These are phyloP conservation scores for Hippopotamus amphibius DNA, from an alignment of 2,113 vertebrate genomes.

Conservation along the genomic window DNA sequence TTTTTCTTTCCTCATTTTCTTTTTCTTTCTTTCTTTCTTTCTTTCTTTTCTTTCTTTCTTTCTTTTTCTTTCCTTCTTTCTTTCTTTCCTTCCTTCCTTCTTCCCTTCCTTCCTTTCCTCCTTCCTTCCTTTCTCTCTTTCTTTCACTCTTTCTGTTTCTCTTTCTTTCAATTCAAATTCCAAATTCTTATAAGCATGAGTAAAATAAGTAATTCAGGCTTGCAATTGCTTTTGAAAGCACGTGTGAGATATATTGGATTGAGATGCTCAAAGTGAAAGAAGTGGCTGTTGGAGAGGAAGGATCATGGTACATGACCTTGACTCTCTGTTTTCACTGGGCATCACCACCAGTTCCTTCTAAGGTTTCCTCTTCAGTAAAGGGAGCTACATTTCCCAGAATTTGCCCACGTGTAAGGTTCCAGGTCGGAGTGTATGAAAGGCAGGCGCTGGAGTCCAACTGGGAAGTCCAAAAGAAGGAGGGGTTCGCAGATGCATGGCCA, in stretches of 20 bases:
- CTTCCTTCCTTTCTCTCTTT: not conserved
- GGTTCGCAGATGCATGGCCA: accelerated
- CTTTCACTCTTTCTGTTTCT: not conserved
- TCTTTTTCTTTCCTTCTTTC: no score
- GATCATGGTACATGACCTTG: not conserved
- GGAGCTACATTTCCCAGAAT: not conserved
- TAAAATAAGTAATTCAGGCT: not conserved
- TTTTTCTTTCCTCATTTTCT: not conserved
- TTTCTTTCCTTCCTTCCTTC: no score
- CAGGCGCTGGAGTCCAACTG: not conserved
- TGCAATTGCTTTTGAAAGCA: not conserved
- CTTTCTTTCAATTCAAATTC: not conserved
- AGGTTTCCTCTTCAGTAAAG: not conserved
- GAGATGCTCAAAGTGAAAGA: not conserved
- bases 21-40: not conserved
- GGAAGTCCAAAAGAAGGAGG: not conserved
- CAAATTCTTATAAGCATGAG: not conserved
- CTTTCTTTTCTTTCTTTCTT: no score
- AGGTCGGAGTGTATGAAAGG: not conserved
- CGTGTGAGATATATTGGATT: not conserved
- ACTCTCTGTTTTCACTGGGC: not conserved
- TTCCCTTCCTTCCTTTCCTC: no score
- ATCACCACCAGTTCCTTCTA: not conserved
- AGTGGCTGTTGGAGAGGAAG: not conserved
- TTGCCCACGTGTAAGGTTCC: not conserved